These are phyloP conservation scores for Drosophila santomea DNA, from an alignment of 1,140 invertebrate species.

Conservation along the genomic window DNA sequence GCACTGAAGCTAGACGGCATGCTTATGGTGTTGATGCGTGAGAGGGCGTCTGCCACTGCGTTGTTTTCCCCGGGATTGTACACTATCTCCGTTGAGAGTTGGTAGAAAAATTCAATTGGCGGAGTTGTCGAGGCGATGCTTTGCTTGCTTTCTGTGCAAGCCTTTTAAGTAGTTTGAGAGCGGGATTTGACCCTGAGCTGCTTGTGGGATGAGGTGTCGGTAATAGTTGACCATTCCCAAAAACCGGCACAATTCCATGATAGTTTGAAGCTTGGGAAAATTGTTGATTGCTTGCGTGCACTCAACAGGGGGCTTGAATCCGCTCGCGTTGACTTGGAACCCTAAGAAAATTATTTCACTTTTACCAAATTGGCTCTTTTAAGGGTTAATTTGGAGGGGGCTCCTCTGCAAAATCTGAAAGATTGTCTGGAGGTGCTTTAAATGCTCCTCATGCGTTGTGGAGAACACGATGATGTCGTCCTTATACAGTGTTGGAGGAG, in stretches of 20 bases:
- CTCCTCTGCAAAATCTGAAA: neutral
- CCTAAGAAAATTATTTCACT: neutral
- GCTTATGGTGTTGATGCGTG: neutral
- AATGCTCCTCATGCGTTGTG: no score
- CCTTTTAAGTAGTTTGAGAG: no score
- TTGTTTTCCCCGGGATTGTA: neutral
- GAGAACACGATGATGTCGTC: no score
- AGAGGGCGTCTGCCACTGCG: neutral
- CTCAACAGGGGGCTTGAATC: neutral
- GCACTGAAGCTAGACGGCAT: neutral
- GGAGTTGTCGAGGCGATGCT: neutral
- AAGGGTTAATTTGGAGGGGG: neutral
- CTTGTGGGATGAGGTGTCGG: no score
- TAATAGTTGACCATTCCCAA: neutral
- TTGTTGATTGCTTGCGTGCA: neutral
- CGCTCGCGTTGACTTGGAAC: neutral
- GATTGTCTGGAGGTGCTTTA: neutral
- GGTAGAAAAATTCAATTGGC: neutral
- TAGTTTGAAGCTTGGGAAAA: neutral
- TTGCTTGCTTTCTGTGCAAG: neutral
- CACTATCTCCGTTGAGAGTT: neutral
- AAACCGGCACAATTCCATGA: neutral
- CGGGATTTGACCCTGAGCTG: no score
- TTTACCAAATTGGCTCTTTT: neutral
- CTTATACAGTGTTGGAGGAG: slow-evolving; percentile 55